A percentile compares a stretch with the other conserved stretches of the same genome.
phyloP scores from a whole-genome alignment of 1,140 invertebrate genomes.

The Lordiphosa stackelbergi region DNA sequence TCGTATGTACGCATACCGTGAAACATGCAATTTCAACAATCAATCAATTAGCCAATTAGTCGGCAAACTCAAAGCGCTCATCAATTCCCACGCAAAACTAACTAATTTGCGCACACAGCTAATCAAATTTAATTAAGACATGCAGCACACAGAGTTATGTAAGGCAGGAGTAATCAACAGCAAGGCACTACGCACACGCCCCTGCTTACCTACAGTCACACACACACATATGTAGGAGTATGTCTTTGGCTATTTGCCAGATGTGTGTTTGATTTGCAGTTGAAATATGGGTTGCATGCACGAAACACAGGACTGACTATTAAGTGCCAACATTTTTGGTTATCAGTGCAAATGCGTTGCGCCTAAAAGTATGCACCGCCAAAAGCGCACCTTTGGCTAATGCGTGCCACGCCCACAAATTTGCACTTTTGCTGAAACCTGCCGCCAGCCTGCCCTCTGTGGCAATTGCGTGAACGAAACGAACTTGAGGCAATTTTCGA shows the following conservation, averaged over 20 bases:
- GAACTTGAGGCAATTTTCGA: slow-evolving; percentile 53
- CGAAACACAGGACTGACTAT: slow-evolving; percentile 37
- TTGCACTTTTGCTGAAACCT: not conserved
- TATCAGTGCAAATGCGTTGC: slow-evolving; percentile 65
- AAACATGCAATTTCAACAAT: slow-evolving; percentile 40
- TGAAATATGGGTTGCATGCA: slow-evolving; percentile 61
- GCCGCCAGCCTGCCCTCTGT: not conserved
- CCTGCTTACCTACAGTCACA: slow-evolving; percentile 10
- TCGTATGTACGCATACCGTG: slow-evolving; percentile 2
- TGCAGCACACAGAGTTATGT: slow-evolving; percentile 38
- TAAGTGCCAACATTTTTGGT: slow-evolving; percentile 44
- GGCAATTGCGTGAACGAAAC: slow-evolving; percentile 11
- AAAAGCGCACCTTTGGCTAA: slow-evolving; percentile 54
- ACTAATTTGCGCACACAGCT: slow-evolving; percentile 69
- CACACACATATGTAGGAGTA: not conserved
- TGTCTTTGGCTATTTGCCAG: slow-evolving; percentile 20
- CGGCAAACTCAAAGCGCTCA: slow-evolving; percentile 52
- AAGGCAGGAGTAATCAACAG: slow-evolving; percentile 28
- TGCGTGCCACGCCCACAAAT: slow-evolving; percentile 52
- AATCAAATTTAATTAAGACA: slow-evolving; percentile 76
- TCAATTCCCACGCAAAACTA: slow-evolving; percentile 63
- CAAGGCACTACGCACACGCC: slow-evolving; percentile 36
- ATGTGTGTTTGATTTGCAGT: slow-evolving; percentile 63
- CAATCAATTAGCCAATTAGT: slow-evolving; percentile 73
- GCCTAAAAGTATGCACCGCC: slow-evolving; percentile 53